These are phyloP conservation scores for Quiscalus mexicanus DNA, from an alignment of 2,113 vertebrate genomes.

Conservation along the genomic window DNA sequence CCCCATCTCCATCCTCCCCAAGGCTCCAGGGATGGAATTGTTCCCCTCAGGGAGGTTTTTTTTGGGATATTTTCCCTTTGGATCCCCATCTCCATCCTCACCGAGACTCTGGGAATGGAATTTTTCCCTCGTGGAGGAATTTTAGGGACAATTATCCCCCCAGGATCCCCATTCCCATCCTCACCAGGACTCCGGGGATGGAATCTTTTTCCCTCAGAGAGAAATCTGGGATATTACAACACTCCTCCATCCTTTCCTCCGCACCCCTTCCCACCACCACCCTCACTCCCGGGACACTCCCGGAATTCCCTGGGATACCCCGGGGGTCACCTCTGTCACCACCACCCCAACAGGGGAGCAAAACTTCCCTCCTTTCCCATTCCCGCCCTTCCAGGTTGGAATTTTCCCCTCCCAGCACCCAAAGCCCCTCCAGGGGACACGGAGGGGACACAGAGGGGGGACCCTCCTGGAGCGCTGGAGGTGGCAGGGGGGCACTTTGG, in stretches of 20 bases:
- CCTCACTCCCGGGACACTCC: not conserved
- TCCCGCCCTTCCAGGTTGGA: not conserved
- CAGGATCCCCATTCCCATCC: not conserved
- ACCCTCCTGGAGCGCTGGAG: not conserved
- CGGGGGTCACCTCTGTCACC: fast-evolving
- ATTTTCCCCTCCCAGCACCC: not conserved
- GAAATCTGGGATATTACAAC: not conserved
- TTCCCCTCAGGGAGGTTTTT: not conserved
- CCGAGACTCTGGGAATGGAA: not conserved
- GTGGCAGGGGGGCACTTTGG: not conserved
- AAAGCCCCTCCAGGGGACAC: not conserved
- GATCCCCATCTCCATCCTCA: not conserved
- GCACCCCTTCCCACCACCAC: not conserved
- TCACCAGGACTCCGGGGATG: not conserved
- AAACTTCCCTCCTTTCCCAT: not conserved
- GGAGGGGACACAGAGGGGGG: not conserved
- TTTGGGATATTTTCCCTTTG: not conserved
- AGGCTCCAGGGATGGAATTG: not conserved
- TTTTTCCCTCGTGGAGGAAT: not conserved
- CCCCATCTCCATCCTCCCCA: not conserved
- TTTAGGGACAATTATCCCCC: not conserved
- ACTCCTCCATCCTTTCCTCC: not conserved
- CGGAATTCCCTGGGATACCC: not conserved
- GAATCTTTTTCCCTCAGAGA: not conserved
- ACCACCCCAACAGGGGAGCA: fast-evolving